Percentiles rank a stretch among this genome's conserved stretches.
Conservation (phyloP, 2,888 invertebrate genomes). For the Cremastinae sp. region DNA sequence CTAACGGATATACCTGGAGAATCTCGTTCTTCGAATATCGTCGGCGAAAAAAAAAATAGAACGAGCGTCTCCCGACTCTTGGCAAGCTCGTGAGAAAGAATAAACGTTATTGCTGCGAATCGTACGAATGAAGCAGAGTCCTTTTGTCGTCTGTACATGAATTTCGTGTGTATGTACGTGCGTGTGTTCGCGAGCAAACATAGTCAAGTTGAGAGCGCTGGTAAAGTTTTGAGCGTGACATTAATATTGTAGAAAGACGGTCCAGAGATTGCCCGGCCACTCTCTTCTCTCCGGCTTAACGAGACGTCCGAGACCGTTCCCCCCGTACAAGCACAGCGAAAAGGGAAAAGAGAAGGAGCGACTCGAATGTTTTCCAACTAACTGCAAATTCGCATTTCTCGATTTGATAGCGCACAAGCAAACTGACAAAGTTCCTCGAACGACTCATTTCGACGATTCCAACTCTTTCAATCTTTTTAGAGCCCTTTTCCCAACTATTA, state of each 20-base stretch:
- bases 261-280: slow-evolving; percentile 23
- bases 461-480: slow-evolving; percentile 2
- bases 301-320: slow-evolving; percentile 23
- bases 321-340: background rate
- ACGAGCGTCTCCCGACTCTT: background rate
- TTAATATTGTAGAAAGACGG: slow-evolving; percentile 43
- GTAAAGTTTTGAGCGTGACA: slow-evolving; percentile 46
- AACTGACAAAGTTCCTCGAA: slow-evolving; percentile 14
- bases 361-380: slow-evolving; percentile 17
- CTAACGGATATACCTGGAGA: slow-evolving; percentile 38
- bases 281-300: slow-evolving; percentile 31
- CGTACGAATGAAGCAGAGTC: background rate
- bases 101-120: slow-evolving; percentile 34
- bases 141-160: background rate
- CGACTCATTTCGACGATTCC: slow-evolving; percentile 10
- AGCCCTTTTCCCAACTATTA: background rate
- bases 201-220: slow-evolving; percentile 10
- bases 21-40: slow-evolving; percentile 21
- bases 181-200: background rate
- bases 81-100: slow-evolving; percentile 1
- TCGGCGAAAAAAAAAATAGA: background rate
- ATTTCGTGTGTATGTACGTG: background rate
- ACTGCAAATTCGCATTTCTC: slow-evolving; percentile 28
- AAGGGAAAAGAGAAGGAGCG: background rate
- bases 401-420: slow-evolving; percentile 5